Evolutionary conservation across 2,888 invertebrate species (phyloP).

Genomic region (Agrotis clavis): DNA sequence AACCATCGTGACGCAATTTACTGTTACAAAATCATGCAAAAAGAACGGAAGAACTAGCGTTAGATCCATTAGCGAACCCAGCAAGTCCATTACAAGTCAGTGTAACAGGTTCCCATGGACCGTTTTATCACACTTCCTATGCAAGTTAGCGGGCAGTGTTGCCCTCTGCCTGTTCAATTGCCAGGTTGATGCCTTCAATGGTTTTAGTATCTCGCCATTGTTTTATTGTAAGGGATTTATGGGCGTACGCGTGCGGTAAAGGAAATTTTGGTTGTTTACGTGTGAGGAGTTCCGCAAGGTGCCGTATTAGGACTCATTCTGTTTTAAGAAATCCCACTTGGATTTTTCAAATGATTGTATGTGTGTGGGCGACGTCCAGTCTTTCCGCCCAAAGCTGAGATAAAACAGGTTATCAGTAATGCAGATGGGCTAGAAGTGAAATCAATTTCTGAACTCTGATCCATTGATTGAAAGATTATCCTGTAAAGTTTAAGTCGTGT

Average conservation of each 20-base stretch:
- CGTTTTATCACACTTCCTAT: conserved; percentile 81
- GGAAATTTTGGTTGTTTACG: conserved; percentile 38
- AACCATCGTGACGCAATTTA: too few relatives aligned
- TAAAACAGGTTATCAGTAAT: too few relatives aligned
- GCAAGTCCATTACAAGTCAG: conserved; percentile 50
- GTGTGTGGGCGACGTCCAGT: background rate
- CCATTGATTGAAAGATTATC: conserved; percentile 31
- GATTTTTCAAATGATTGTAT: background rate
- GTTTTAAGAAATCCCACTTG: background rate
- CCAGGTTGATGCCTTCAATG: conserved; percentile 61
- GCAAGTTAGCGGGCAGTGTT: conserved; percentile 64
- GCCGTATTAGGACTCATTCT: conserved; percentile 5
- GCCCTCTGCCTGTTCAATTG: conserved; percentile 62
- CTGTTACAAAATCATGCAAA: background rate
- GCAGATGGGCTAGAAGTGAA: conserved; percentile 2
- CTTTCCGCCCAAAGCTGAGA: too few relatives aligned
- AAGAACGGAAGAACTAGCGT: background rate
- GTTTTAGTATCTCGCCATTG: conserved; percentile 65
- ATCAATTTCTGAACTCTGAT: conserved; percentile 38
- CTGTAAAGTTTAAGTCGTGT: conserved; percentile 43
- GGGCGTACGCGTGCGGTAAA: conserved; percentile 43
- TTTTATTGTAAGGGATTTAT: conserved; percentile 61
- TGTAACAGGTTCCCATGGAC: conserved; percentile 68
- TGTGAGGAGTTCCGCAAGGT: conserved; percentile 20
- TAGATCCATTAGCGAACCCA: background rate